phyloP scores from a whole-genome alignment of 2,888 invertebrate genomes.

The Ferrisia virgata region DNA sequence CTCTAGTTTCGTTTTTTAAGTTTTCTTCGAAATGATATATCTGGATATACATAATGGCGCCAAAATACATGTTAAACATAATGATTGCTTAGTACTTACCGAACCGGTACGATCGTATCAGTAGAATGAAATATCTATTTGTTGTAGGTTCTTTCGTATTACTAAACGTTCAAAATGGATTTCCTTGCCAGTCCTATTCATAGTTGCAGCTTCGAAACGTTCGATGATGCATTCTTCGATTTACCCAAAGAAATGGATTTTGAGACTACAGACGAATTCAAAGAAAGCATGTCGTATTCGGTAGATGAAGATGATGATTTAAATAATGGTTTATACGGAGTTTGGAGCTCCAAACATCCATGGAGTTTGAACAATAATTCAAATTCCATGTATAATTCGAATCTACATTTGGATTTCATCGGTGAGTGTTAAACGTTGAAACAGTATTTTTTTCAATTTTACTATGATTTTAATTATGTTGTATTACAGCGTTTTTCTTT shows the following conservation, averaged over 20 bases:
- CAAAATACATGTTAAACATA: neutral
- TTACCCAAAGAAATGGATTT: slow-evolving; percentile 44
- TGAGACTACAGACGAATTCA: slow-evolving; percentile 15
- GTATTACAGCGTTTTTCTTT: neutral
- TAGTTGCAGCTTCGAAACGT: slow-evolving; percentile 21
- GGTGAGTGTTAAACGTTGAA: slow-evolving; percentile 40
- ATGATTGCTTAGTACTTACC: neutral
- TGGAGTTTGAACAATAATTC: slow-evolving; percentile 42
- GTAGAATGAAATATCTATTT: neutral
- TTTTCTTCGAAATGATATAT: neutral
- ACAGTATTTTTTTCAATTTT: too few relatives aligned
- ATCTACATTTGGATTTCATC: slow-evolving; percentile 49
- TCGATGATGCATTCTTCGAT: slow-evolving; percentile 40
- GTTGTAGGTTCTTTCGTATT: neutral
- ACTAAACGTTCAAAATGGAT: slow-evolving; percentile 13
- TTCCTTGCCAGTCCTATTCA: slow-evolving; percentile 37
- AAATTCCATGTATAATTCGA: slow-evolving; percentile 48
- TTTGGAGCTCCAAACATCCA: slow-evolving; percentile 43
- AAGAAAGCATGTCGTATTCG: slow-evolving; percentile 5
- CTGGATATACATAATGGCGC: neutral
- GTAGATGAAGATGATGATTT: slow-evolving; percentile 33
- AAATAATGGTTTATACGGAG: slow-evolving; percentile 38
- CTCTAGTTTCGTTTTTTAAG: neutral
- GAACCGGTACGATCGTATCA: slow-evolving; percentile 13
- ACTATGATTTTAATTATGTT: too few relatives aligned